Evolutionary conservation across 2,113 vertebrate genomes (phyloP).

Genomic region (Triplophysa dalaica): DNA sequence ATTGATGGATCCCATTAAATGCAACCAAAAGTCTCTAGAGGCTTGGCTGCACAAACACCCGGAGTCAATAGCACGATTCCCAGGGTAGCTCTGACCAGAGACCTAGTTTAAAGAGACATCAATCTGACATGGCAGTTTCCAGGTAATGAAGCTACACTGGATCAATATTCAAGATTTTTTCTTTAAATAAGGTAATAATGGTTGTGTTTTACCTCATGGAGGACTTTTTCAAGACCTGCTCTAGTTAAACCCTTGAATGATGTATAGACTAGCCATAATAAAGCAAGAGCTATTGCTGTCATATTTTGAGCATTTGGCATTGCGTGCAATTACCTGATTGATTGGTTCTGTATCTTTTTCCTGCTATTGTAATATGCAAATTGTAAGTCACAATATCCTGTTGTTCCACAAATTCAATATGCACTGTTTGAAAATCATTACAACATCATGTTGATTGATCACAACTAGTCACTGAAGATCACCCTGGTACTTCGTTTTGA

Average conservation of each 20-base stretch:
- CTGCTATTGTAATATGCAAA: not conserved
- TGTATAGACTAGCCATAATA: not conserved
- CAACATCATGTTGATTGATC: conserved; percentile 50
- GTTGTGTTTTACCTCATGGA: conserved; percentile 61
- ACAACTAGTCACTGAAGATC: conserved; percentile 36
- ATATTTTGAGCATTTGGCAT: not conserved
- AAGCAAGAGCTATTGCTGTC: not conserved
- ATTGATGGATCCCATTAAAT: conserved; percentile 73
- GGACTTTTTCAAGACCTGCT: conserved; percentile 6
- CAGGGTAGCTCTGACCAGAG: conserved; percentile 77
- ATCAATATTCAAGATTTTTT: conserved; percentile 83
- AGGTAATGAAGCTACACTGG: conserved; percentile 83
- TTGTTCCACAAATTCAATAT: conserved; percentile 14
- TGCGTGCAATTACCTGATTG: not conserved
- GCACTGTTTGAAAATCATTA: conserved; percentile 42
- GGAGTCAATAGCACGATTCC: conserved; percentile 80
- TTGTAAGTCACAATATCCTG: not conserved
- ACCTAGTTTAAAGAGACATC: conserved; percentile 84
- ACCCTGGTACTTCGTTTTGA: not conserved
- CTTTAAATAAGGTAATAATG: conserved; percentile 77
- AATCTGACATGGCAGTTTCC: conserved; percentile 84
- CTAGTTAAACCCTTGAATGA: not conserved
- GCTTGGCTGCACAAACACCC: conserved; percentile 69
- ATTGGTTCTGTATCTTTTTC: not conserved
- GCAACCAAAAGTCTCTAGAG: conserved; percentile 72